Conservation (phyloP, 2,797 vertebrate genomes). For the Lithobates pipiens region DNA sequence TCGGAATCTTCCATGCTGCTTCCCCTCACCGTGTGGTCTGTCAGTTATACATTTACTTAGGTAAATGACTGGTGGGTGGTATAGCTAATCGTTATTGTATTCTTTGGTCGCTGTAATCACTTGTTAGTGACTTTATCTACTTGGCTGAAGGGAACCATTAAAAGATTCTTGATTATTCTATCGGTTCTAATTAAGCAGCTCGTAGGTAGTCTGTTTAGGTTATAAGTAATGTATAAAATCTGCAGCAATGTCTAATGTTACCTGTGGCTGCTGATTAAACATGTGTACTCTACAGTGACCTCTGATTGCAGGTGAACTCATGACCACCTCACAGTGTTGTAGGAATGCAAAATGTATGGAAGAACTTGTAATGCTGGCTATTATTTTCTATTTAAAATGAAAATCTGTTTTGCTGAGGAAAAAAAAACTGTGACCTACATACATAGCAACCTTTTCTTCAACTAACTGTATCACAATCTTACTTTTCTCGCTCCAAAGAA, state of each 20-base stretch:
- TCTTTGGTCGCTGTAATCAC: constrained; percentile 59
- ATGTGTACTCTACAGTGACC: neutral
- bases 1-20: constrained; percentile 62
- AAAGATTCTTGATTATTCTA: constrained; percentile 57
- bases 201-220: constrained; percentile 24
- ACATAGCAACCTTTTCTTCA: too few relatives aligned
- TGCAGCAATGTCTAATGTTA: neutral
- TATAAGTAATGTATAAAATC: neutral
- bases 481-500: too few relatives aligned
- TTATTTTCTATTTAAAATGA: too few relatives aligned
- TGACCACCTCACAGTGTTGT: neutral
- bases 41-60: constrained; percentile 69
- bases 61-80: constrained; percentile 66
- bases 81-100: constrained; percentile 56
- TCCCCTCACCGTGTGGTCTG: constrained; percentile 64
- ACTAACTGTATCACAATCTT: too few relatives aligned
- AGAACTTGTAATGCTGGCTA: neutral
- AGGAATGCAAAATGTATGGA: neutral
- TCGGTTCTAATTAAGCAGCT: constrained; percentile 12
- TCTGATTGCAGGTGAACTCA: neutral
- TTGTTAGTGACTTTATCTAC: constrained; percentile 63
- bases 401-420: too few relatives aligned
- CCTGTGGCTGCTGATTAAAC: neutral
- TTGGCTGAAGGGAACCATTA: constrained; percentile 64
- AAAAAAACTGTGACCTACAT: too few relatives aligned